Percentiles rank a stretch among this genome's conserved stretches.
Evolutionary conservation across 2,888 invertebrate genomes (phyloP).

Genomic region (Scelioninae gen. 1): DNA sequence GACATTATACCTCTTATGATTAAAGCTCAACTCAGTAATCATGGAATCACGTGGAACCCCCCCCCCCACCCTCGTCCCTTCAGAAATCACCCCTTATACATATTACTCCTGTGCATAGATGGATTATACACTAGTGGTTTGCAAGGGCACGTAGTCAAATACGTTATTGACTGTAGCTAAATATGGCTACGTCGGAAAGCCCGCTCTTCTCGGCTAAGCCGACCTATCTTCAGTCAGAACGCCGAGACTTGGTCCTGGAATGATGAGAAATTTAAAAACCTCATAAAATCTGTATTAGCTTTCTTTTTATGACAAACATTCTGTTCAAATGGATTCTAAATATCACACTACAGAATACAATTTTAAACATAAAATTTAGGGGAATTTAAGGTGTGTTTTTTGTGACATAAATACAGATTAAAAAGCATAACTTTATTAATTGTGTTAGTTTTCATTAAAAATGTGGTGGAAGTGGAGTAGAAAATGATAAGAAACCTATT

Average conservation of each 20-base stretch:
- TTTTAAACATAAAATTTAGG: too few relatives aligned
- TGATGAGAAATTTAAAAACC: slow-evolving; percentile 25
- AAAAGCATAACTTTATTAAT: too few relatives aligned
- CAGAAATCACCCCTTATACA: slow-evolving; percentile 52
- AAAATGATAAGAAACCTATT: too few relatives aligned
- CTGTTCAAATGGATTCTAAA: too few relatives aligned
- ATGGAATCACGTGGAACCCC: slow-evolving; percentile 52
- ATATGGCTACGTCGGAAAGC: slow-evolving; percentile 72
- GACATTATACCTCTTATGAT: background rate
- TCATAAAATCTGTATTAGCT: slow-evolving; percentile 9
- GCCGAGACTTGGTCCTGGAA: slow-evolving; percentile 2
- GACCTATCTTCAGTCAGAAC: slow-evolving; percentile 28
- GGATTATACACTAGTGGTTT: slow-evolving; percentile 76
- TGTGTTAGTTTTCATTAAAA: too few relatives aligned
- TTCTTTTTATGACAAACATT: background rate
- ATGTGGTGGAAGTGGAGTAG: too few relatives aligned
- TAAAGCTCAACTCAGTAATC: slow-evolving; percentile 43
- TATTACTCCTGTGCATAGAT: slow-evolving; percentile 68
- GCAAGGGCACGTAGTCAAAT: slow-evolving; percentile 77
- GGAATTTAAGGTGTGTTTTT: too few relatives aligned
- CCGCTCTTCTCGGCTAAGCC: slow-evolving; percentile 55
- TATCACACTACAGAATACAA: too few relatives aligned
- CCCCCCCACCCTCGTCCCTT: background rate
- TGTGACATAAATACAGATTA: too few relatives aligned
- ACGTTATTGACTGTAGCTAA: slow-evolving; percentile 70